Base-by-base conservation (phyloP, 1,140 invertebrate genomes). In the Thaumatotibia leucotreta region DNA sequence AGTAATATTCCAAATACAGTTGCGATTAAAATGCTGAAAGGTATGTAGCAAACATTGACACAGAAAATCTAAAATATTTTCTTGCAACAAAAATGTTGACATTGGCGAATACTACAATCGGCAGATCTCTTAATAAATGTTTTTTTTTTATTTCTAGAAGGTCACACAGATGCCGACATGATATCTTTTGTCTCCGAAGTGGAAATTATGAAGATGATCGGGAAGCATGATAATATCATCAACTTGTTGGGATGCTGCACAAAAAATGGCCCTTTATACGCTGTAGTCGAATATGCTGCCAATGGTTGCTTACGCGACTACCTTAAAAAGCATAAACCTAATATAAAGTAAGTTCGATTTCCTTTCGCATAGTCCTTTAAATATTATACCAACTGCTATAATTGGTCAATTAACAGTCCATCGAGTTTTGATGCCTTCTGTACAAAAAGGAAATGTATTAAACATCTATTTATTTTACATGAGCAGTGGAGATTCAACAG, bases 181-280 rank as follows among this genome's bases (percentile, higher is more conserved):
- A 97, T 97, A 92, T 98, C 99, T 77, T 86, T 99, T 32, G 97
- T 99, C 0, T 97, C 97, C 0, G 99, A 99, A 91, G 99, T 99
- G 97, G 98, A 99, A 86, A 97, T 99, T 91, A 99, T 99, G 98
- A 99, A 99, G 86, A 96, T 97, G 93, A 99, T 99, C 64, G 98
- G 98, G 11, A 96, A 97, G 74, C 98, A 99, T 83, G 96, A 96
- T 22, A 99, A 99, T 83, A 99, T 99, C 63, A 99, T 99, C 76
- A 98, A 98, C 86, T 91, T 99, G 2, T 83, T 99, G 8, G 99
- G 98, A 3, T 99, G 98, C 80, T 99, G 98, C 86, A 99, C 98
- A 0, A 97, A 99, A 87, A 94, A 95, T 70, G 98, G 97, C 1
- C 98, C 98, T 0, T 92, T 99, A 0, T 98, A 95, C 88, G 98